Evolutionary conservation across 2,797 vertebrate species (phyloP).

Genomic region (Oophaga sylvatica): DNA sequence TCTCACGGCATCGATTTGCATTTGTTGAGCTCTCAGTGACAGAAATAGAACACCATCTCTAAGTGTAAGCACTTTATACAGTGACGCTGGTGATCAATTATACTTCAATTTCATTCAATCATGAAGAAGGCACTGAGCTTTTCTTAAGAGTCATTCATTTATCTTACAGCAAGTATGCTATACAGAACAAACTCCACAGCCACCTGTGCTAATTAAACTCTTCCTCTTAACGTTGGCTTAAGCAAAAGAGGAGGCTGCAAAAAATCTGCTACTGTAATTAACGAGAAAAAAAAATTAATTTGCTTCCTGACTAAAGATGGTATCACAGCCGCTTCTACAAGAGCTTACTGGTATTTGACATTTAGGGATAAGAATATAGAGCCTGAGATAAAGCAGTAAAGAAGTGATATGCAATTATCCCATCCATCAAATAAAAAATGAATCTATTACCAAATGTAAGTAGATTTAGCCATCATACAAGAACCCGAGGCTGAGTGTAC

Average conservation of each 20-base stretch:
- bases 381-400: not conserved
- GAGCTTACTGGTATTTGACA: not conserved
- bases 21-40: not conserved
- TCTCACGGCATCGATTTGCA: not conserved
- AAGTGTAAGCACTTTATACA: not conserved
- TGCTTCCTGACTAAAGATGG: conserved; percentile 24
- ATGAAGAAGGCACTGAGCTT: not conserved
- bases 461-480: not conserved
- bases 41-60: not conserved
- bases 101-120: not conserved
- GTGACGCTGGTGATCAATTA: not conserved
- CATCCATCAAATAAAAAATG: not conserved
- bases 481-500: not conserved
- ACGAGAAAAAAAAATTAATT: not conserved
- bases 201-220: conserved; percentile 27
- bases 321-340: not conserved
- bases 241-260: conserved; percentile 22
- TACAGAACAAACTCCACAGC: not conserved
- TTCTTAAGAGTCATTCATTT: conserved; percentile 10
- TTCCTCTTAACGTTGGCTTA: conserved; percentile 19
- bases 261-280: conserved; percentile 34
- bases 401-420: not conserved
- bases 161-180: not conserved
- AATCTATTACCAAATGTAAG: not conserved
- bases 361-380: not conserved